Percentiles rank a stretch among this genome's conserved stretches.
Conservation (phyloP, 2,113 vertebrate species). For the Callopanchax toddi region DNA sequence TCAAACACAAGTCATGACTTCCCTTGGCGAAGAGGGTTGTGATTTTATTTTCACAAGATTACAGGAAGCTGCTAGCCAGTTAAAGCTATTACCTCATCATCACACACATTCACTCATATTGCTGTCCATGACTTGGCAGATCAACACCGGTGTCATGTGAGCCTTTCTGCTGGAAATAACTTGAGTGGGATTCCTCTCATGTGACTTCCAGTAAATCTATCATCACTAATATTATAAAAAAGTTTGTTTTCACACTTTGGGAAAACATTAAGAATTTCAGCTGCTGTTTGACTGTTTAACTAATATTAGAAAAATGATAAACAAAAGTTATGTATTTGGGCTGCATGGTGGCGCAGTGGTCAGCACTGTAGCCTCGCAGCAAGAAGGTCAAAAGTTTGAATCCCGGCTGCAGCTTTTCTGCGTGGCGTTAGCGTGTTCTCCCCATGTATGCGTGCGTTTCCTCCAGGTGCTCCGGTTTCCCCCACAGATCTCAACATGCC, state of each 20-base stretch:
- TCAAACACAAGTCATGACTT: background rate
- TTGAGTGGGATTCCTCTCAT: background rate
- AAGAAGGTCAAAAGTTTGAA: no score
- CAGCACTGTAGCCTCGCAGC: no score
- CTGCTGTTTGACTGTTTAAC: no score
- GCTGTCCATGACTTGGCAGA: slow-evolving; percentile 11
- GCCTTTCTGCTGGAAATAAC: no score
- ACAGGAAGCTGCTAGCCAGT: background rate
- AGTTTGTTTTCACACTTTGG: background rate
- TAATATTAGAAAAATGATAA: no score
- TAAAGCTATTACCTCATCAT: slow-evolving; percentile 24
- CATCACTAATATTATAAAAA: background rate
- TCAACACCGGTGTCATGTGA: slow-evolving; percentile 16
- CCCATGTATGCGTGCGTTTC: no score
- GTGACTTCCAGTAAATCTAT: background rate
- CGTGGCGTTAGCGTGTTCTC: no score
- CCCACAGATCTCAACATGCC: no score
- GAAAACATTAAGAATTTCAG: background rate
- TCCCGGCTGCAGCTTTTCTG: no score
- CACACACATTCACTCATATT: background rate
- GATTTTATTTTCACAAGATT: slow-evolving; percentile 6
- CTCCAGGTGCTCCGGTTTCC: no score
- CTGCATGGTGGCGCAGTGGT: no score
- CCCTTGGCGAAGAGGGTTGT: background rate
- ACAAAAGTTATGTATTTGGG: no score